Base-by-base conservation (phyloP, 2,113 vertebrate genomes). In the Aix galericulata region DNA sequence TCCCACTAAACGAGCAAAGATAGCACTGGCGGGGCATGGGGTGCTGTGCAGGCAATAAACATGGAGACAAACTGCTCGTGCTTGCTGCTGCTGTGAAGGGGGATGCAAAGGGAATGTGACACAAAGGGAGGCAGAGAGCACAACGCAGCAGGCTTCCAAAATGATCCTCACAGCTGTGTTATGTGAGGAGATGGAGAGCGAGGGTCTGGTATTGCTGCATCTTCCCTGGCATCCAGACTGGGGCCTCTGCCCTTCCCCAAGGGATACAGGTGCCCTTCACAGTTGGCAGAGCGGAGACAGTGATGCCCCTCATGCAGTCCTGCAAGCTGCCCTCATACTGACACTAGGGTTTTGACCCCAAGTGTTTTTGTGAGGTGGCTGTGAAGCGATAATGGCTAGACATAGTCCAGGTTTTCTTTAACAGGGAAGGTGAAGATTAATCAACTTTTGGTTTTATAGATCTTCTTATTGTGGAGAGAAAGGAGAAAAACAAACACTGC, bases 121-220 rank as follows among this genome's bases (percentile, higher is more conserved):
- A 36, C 17, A 17, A 27, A 4, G 11, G 13, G 8, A 82, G 17
- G 27, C 1, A 2, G 38, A 16, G 14, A 77, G 68, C 17, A 62
- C 1, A 4, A 40, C 0, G 4, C 29, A 48, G 22, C 44, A 8
- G 1, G 16, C 56, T 67, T 68, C 31, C 12, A 1, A 59, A 74
- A 67, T 26, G 2, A 6, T 27, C n/a, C 62, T 42, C 58, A 11
- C 5, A 11, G 11, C 62, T 72, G 27, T 52, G 32, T 20, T 73
- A 38, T 32, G 26, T 0, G 0, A 88, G 38, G 36, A 86, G 60
- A 44, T 14, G 9, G 34, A 60, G 17, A 60, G 7, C 8, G 12
- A 15, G 26, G 58, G 48, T 26, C 26, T 88, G 72, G 64, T 2
- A 2, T 2, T 9, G 32, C 63, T 80, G 48, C 12, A 34, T 80